phyloP scores from a whole-genome alignment of 2,113 vertebrate species.

The Triplophysa rosa region DNA sequence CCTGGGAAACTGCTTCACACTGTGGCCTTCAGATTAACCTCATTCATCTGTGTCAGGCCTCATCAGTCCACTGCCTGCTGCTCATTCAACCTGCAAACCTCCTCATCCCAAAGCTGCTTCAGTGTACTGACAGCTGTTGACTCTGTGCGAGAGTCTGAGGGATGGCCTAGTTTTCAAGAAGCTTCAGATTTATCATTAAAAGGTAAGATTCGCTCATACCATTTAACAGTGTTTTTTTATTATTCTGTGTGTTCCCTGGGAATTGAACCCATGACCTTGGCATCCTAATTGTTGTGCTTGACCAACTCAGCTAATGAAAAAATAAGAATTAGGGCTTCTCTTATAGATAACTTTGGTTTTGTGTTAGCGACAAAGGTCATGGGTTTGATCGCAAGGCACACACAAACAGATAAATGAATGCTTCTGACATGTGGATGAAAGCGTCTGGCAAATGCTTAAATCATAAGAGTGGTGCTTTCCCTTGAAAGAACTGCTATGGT shows the following conservation, averaged over 20 bases:
- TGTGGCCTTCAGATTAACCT: conserved; percentile 62
- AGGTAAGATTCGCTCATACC: neutral
- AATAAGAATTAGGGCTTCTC: too few species aligned
- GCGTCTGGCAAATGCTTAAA: too few species aligned
- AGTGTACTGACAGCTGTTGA: conserved; percentile 33
- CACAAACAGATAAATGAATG: too few species aligned
- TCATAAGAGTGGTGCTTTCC: too few species aligned
- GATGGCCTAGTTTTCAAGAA: conserved; percentile 32
- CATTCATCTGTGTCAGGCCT: conserved; percentile 60
- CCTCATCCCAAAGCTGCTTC: conserved; percentile 34
- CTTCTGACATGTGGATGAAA: too few species aligned
- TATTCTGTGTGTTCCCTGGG: neutral
- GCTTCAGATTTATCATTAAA: conserved; percentile 17
- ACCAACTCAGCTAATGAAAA: too few species aligned
- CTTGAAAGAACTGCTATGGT: too few species aligned
- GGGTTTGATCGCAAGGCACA: too few species aligned
- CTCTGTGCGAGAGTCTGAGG: conserved; percentile 19
- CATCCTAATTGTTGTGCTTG: too few species aligned
- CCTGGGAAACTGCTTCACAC: conserved; percentile 45
- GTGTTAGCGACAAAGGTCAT: too few species aligned
- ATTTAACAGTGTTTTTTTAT: neutral
- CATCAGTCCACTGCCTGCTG: conserved; percentile 55
- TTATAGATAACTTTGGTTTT: too few species aligned
- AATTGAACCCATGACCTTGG: too few species aligned
- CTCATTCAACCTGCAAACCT: conserved; percentile 51